Evolutionary conservation across 2,113 vertebrate species (phyloP).

Genomic region (Toxostoma redivivum): DNA sequence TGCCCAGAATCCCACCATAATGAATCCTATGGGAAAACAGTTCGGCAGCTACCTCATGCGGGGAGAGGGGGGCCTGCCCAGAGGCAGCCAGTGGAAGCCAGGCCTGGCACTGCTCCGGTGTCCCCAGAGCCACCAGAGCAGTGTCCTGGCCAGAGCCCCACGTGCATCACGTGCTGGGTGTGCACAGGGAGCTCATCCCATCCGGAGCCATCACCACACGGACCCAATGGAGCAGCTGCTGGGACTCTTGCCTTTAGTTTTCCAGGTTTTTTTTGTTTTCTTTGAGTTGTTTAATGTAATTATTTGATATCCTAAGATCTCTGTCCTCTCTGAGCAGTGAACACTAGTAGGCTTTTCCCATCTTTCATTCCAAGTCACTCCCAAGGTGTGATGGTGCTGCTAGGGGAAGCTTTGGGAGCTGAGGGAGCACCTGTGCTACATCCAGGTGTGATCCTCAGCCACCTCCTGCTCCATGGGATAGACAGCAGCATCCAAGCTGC

Average conservation of each 20-base stretch:
- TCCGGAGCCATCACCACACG: accelerated
- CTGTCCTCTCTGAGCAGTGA: not conserved
- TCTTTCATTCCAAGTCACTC: not conserved
- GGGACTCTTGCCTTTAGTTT: not conserved
- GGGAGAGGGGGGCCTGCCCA: not conserved
- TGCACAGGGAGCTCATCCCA: accelerated
- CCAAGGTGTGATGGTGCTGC: not conserved
- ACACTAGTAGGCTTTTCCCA: not conserved
- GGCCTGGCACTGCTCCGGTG: accelerated
- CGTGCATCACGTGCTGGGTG: accelerated
- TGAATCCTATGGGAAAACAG: accelerated
- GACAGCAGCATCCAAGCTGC: accelerated
- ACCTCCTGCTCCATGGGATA: not conserved
- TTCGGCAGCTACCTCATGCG: conserved; percentile 3
- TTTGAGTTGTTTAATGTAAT: not conserved
- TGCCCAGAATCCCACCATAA: not conserved
- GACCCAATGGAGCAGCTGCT: not conserved
- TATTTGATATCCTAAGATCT: not conserved
- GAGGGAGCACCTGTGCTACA: accelerated
- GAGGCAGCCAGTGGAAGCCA: not conserved
- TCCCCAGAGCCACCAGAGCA: accelerated
- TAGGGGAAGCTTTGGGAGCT: not conserved
- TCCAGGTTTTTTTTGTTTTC: not conserved
- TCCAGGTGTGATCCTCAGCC: not conserved
- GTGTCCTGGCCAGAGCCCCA: not conserved